These are phyloP conservation scores for Puntigrus tetrazona DNA, from an alignment of 2,113 vertebrate species.

Conservation along the genomic window DNA sequence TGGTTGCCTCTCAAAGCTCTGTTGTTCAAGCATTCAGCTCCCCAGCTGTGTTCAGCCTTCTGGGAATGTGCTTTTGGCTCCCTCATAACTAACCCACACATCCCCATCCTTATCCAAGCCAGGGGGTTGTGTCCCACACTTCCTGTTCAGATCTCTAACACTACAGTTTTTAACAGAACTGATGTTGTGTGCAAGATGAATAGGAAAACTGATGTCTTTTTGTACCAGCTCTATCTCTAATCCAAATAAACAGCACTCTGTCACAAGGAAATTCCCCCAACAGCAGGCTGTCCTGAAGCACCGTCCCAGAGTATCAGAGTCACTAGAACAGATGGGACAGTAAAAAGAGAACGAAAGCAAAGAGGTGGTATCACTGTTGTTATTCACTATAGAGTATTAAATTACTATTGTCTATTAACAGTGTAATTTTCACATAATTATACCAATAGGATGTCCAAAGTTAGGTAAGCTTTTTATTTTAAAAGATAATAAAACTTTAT, in stretches of 20 bases:
- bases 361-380: background rate
- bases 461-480: background rate
- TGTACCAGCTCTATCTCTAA: conserved; percentile 23
- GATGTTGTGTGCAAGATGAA: background rate
- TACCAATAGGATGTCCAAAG: background rate
- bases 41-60: conserved; percentile 40
- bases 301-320: background rate
- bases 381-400: background rate
- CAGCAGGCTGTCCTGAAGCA: conserved; percentile 5
- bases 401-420: background rate
- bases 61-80: conserved; percentile 43
- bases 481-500: background rate
- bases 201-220: conserved; percentile 38
- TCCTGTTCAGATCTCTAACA: conserved; percentile 26
- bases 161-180: conserved; percentile 6
- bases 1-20: conserved; percentile 16
- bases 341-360: background rate
- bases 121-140: conserved; percentile 10
- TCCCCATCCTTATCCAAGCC: background rate
- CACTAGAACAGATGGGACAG: conserved; percentile 25
- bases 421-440: background rate
- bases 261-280: conserved; percentile 46
- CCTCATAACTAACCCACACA: background rate
- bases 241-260: background rate
- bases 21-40: background rate